A percentile compares a stretch with the other conserved stretches of the same genome.
Conservation (phyloP, 2,113 vertebrate species). For the Equus quagga region DNA sequence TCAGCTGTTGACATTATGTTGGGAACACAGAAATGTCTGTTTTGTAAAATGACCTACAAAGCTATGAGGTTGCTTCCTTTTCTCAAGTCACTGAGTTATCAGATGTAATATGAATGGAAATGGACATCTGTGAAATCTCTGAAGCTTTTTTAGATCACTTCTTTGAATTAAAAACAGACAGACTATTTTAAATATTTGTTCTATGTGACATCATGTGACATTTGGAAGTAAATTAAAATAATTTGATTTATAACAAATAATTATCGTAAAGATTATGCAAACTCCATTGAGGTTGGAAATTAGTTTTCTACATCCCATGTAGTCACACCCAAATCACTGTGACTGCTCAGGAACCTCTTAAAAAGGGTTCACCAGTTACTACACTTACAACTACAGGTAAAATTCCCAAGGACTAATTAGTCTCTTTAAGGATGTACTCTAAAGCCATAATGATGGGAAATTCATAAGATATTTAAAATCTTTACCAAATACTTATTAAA, state of each 20-base stretch:
- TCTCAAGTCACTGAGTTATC: background rate
- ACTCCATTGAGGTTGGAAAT: background rate
- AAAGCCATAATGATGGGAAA: background rate
- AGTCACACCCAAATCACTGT: background rate
- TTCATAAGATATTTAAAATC: background rate
- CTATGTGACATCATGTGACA: background rate
- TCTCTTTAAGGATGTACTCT: background rate
- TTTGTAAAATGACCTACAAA: constrained; percentile 28
- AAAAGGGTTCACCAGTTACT: background rate
- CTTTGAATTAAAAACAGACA: constrained; percentile 17
- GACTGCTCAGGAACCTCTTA: background rate
- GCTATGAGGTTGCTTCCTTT: background rate
- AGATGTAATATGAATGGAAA: background rate
- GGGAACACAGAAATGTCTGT: background rate
- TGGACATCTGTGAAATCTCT: background rate
- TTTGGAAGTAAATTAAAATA: constrained; percentile 10
- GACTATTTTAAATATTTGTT: constrained; percentile 8
- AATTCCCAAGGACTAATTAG: background rate
- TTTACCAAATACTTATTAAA: constrained; percentile 32
- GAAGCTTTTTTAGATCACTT: background rate
- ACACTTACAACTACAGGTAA: background rate
- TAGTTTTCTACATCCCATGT: background rate
- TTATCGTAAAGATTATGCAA: background rate
- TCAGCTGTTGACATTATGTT: background rate
- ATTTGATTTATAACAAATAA: background rate